phyloP scores from a whole-genome alignment of 2,113 vertebrate species.

The Oreochromis spilurus region DNA sequence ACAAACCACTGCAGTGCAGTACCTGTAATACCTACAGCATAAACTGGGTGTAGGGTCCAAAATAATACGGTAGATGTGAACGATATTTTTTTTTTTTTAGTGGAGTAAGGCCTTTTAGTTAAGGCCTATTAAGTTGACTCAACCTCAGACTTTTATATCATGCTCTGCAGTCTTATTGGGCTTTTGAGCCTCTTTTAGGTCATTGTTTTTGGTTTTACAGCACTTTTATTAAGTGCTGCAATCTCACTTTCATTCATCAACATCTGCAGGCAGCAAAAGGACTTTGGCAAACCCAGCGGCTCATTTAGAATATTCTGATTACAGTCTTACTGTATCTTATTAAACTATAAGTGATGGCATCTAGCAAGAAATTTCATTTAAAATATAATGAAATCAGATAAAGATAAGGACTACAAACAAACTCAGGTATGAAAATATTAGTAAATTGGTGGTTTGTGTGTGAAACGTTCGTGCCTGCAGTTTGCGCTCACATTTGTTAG shows the following conservation, averaged over 20 bases:
- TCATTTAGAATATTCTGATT: not conserved
- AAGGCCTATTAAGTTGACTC: not conserved
- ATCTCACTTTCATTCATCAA: not conserved
- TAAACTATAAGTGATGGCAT: not conserved
- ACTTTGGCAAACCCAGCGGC: not conserved
- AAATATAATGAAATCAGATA: not conserved
- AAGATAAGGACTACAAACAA: not conserved
- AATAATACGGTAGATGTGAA: not conserved
- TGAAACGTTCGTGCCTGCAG: not conserved
- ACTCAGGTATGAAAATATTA: not conserved
- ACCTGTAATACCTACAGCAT: too few relatives aligned
- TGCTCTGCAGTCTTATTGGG: not conserved
- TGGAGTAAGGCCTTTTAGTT: not conserved
- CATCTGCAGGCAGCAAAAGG: not conserved
- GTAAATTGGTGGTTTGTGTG: not conserved
- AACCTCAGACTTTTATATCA: not conserved
- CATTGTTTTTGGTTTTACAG: not conserved
- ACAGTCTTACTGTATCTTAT: not conserved
- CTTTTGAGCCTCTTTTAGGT: not conserved
- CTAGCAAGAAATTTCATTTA: not conserved
- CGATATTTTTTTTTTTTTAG: not conserved
- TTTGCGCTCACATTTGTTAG: not conserved
- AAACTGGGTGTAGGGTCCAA: not conserved
- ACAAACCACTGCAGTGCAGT: too few relatives aligned
- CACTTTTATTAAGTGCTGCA: not conserved